A percentile compares a stretch with the other conserved stretches of the same genome.
These are phyloP conservation scores for Tridacna gigas DNA, from an alignment of 2,888 invertebrate species.

Conservation along the genomic window DNA sequence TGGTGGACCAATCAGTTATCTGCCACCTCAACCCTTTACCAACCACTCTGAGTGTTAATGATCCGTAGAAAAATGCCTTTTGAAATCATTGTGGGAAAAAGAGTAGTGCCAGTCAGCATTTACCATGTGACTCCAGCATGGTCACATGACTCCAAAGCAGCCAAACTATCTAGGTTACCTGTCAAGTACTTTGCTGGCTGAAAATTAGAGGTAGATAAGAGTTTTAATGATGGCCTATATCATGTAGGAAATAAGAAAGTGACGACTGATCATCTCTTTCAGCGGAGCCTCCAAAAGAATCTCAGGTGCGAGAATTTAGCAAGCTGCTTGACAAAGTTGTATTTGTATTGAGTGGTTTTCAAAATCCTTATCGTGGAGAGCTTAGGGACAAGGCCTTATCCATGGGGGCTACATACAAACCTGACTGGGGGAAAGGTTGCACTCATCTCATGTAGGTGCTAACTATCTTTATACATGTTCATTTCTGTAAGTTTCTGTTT, in stretches of 20 bases:
- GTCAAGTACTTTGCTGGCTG: too few relatives aligned
- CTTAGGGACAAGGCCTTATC: constrained; percentile 89
- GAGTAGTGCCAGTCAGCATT: too few relatives aligned
- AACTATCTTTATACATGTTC: neutral
- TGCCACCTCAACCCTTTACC: too few relatives aligned
- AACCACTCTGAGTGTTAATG: too few relatives aligned
- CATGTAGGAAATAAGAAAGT: neutral
- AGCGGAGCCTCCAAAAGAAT: constrained; percentile 78
- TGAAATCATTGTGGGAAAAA: too few relatives aligned
- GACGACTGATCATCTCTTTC: neutral
- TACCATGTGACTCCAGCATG: too few relatives aligned
- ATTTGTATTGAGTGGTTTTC: constrained; percentile 94
- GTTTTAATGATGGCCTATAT: too few relatives aligned
- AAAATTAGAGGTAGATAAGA: too few relatives aligned
- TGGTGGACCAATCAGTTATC: too few relatives aligned
- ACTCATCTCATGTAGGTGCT: constrained; percentile 91
- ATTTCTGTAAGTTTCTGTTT: too few relatives aligned
- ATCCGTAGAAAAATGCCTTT: too few relatives aligned
- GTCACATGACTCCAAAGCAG: neutral
- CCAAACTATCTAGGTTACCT: neutral
- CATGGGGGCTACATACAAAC: constrained; percentile 92
- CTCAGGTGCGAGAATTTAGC: constrained; percentile 85
- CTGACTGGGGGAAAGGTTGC: constrained; percentile 90
- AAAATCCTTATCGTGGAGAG: constrained; percentile 91
- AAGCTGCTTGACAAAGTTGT: constrained; percentile 89